These are phyloP conservation scores for Encarsia formosa DNA, from an alignment of 2,888 invertebrate species.

Conservation along the genomic window DNA sequence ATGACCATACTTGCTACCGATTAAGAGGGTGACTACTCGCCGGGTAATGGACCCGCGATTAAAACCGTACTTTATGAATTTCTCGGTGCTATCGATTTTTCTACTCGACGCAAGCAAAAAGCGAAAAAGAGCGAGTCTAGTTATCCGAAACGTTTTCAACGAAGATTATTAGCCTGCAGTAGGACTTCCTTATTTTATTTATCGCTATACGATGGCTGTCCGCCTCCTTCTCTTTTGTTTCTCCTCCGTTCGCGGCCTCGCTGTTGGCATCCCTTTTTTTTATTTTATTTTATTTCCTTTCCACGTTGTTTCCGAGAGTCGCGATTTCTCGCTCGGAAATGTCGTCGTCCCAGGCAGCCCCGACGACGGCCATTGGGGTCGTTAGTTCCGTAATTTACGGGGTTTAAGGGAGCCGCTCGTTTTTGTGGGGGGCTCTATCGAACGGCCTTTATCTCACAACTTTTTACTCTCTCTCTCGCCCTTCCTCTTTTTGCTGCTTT, in stretches of 20 bases:
- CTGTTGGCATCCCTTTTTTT: conserved; percentile 28
- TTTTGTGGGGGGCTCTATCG: conserved; percentile 9
- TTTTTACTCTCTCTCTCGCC: conserved; percentile 21
- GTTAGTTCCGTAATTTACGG: conserved; percentile 44
- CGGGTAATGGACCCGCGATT: too few species aligned
- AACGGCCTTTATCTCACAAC: conserved; percentile 24
- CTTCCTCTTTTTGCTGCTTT: not conserved
- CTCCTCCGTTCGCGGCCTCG: not conserved
- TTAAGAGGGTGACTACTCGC: too few species aligned
- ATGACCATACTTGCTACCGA: too few species aligned
- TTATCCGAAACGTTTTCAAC: conserved; percentile 25
- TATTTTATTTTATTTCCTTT: conserved; percentile 4
- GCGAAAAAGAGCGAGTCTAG: conserved; percentile 15
- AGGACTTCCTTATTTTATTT: conserved; percentile 40
- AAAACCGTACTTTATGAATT: conserved; percentile 25
- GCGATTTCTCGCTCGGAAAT: not conserved
- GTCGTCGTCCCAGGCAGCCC: conserved; percentile 8
- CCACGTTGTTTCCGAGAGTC: too few species aligned
- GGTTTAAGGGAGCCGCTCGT: conserved; percentile 37
- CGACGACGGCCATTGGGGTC: conserved; percentile 34
- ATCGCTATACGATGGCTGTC: conserved; percentile 26
- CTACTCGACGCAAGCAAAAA: not conserved
- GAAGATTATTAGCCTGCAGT: conserved; percentile 28
- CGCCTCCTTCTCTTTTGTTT: not conserved
- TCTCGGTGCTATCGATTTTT: conserved; percentile 19